Conservation (phyloP, 2,888 invertebrate genomes). For the Drosophila mulleri region DNA sequence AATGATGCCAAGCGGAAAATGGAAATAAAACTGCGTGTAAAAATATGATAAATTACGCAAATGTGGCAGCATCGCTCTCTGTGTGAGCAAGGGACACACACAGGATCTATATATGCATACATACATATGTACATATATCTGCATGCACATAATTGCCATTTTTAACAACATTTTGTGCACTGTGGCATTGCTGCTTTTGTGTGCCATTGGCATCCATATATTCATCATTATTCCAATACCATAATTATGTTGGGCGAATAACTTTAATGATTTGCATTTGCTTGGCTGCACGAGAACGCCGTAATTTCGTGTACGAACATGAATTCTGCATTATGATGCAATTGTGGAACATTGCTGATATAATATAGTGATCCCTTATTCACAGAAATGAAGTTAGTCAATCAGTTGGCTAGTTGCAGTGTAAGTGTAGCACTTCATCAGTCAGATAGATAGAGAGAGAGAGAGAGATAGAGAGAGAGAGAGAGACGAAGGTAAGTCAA, state of each 20-base stretch:
- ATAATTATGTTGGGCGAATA: constrained; percentile 51
- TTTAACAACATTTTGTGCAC: constrained; percentile 56
- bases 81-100: constrained; percentile 23
- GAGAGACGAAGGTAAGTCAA: no score
- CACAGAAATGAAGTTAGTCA: background rate
- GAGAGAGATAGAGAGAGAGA: no score
- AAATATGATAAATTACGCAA: constrained; percentile 78
- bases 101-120: background rate
- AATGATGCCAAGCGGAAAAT: constrained; percentile 49
- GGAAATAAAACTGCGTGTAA: constrained; percentile 66
- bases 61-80: constrained; percentile 48
- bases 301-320: constrained; percentile 15
- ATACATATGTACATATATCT: constrained; percentile 4
- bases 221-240: constrained; percentile 43
- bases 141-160: constrained; percentile 71
- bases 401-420: background rate
- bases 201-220: constrained; percentile 24
- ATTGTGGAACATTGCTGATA: constrained; percentile 16
- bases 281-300: constrained; percentile 24
- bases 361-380: background rate
- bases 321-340: constrained; percentile 35
- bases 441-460: no score
- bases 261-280: constrained; percentile 44
- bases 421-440: no score
- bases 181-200: constrained; percentile 23